Evolutionary conservation across 2,113 vertebrate species (phyloP), one percentile per base, ranked within the genome.

Genomic region (Speoplatyrhinus poulsoni): DNA sequence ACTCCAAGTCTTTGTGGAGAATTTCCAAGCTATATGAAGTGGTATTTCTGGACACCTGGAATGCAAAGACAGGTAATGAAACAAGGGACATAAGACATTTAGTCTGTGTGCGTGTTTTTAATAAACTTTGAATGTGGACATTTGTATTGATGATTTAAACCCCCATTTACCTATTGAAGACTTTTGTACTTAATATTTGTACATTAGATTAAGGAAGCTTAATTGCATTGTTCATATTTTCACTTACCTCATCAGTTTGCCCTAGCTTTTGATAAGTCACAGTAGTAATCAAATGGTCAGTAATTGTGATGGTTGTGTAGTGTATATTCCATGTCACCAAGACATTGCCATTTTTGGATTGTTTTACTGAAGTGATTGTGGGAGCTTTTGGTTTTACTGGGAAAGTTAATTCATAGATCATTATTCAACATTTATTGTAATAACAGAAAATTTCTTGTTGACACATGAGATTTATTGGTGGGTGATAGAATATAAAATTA

Each of bases 301-400:
- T 4, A 0, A 41, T 4, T 4, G 0, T 0, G 0, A 0, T 0
- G 0, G 0, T 3, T 0, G 7, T 0, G 47, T 76, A 77, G 47
- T 82, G 54, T 33, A 60, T 54, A 0, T 12, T 19, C 88, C 90
- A 92, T 8, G 0, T 63, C 6, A 92, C 41, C 6, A 11, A 0
- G 65, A 81, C 72, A 41, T 85, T 82, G 4, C 81, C 82, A 16
- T 79, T 70, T 55, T 65, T 3, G 15, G 54, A 55, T 60, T 65
- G 59, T 0, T 16, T 4, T 13, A 92, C 73, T 10, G 67, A 57
- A 10, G 33, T 3, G 2, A 82, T 77, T 15, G 11, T 55, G 69
- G 91, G 91, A n/a, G 60, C 32, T 74, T 36, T 78, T 4, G 89
- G 90, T 48, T 91, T 92, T 10, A 88, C 91, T 92, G 73, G 6